Conservation (phyloP, 2,888 invertebrate species). For the Tenthredo notha region DNA sequence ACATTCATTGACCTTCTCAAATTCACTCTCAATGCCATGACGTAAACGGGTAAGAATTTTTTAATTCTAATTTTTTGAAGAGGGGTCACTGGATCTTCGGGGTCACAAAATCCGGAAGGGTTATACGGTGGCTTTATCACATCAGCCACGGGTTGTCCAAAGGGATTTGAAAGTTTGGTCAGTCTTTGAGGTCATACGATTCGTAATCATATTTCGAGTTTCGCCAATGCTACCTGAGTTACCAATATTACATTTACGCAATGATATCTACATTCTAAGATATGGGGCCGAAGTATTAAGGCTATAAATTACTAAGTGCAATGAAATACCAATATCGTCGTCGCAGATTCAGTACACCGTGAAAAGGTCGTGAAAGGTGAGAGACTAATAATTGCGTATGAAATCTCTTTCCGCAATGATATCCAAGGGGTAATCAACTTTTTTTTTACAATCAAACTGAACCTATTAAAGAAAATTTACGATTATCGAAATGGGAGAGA, state of each 20-base stretch:
- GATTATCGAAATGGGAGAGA: background rate
- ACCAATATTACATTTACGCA: background rate
- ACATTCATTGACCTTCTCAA: background rate
- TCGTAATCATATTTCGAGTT: constrained; percentile 15
- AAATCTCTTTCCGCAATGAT: background rate
- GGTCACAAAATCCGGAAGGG: constrained; percentile 16
- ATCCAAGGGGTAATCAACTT: background rate
- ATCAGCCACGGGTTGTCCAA: background rate
- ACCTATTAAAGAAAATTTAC: too few relatives aligned
- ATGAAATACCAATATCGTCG: background rate
- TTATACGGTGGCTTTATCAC: background rate
- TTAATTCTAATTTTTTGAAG: background rate
- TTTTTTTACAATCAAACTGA: background rate
- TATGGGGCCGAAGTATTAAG: background rate
- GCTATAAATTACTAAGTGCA: background rate
- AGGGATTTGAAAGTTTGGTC: constrained; percentile 50
- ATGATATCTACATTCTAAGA: background rate
- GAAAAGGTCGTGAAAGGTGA: background rate
- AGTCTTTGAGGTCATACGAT: background rate
- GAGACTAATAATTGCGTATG: background rate
- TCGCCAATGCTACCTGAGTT: background rate
- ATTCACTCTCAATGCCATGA: constrained; percentile 21
- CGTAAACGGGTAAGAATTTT: background rate
- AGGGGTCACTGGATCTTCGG: constrained; percentile 14
- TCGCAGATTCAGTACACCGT: background rate